Percentiles rank a stretch among this genome's conserved stretches.
These are phyloP conservation scores for Acanthurus lineatus DNA, from an alignment of 2,797 vertebrate genomes.

Conservation along the genomic window DNA sequence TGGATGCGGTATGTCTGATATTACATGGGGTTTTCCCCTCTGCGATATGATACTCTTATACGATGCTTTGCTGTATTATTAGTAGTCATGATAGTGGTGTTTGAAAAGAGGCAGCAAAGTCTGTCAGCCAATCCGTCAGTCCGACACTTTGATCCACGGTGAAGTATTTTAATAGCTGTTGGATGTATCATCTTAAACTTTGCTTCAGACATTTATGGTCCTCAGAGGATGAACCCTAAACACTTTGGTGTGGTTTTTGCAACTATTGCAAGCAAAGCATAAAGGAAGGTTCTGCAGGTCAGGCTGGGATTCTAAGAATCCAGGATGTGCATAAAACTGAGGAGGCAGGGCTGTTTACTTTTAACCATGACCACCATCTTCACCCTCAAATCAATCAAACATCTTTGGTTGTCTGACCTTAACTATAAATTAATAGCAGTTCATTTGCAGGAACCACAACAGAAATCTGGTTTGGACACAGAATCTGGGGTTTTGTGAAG, in stretches of 20 bases:
- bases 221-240: neutral
- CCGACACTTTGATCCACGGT: neutral
- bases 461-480: too few relatives aligned
- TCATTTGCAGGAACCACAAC: too few relatives aligned
- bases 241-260: neutral
- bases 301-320: too few relatives aligned
- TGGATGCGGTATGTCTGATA: conserved; percentile 21
- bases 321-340: too few relatives aligned
- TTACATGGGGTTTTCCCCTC: conserved; percentile 39
- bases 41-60: conserved; percentile 27
- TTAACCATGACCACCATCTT: too few relatives aligned
- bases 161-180: neutral
- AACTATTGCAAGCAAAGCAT: neutral
- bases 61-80: conserved; percentile 24
- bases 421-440: too few relatives aligned
- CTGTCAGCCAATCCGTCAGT: neutral
- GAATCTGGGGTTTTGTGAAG: neutral
- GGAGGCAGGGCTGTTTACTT: too few relatives aligned
- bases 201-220: too few relatives aligned
- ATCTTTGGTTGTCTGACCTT: too few relatives aligned
- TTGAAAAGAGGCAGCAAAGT: neutral
- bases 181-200: neutral
- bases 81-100: neutral
- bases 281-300: neutral
- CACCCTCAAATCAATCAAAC: too few relatives aligned